Evolutionary conservation across 1,140 invertebrate species (phyloP), one percentile per base, ranked within the genome.

Genomic region (Chlorops oryzae): DNA sequence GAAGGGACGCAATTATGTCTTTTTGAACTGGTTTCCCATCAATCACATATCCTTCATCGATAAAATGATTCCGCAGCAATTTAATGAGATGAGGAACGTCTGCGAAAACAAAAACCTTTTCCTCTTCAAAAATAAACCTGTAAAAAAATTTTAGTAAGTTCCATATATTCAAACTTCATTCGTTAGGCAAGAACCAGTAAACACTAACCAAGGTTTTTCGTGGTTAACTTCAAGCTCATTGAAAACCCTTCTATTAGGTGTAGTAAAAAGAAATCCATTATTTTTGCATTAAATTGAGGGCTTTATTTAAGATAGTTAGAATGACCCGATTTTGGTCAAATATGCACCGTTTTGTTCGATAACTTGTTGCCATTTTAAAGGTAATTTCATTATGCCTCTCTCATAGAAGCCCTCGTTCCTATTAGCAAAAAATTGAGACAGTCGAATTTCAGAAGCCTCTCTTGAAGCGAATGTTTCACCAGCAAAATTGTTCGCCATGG

Each of bases 21-120:
- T 44, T 44, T 20, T 23, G 22, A 22, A 44, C 24, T 7, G 1
- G 9, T 44, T 44, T 44, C 9, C 13, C 13, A n/a, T 44, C 27
- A 3, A 44, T 44, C 4, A 9, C 15, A 24, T 25, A 44, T 10
- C 21, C 21, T 15, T 44, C 12, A 25, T 44, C 41, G 4, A 44
- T 15, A 20, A 24, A 44, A 24, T 44, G 22, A 25, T 44, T 44
- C 4, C 22, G 10, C 24, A 44, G 15, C 13, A 44, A 3, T n/a
- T 44, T 27, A 10, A 44, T 13, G 15, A 44, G 41, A 27, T 44
- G 41, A 22, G 41, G 22, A 12, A 18, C 41, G 20, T 44, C 43
- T 18, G 34, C 6, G 18, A 37, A 37, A 37, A 37, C 34, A 37
- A 37, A 37, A 37, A 37, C 18, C 5, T 15, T 9, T 10, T n/a